Base-by-base conservation (phyloP, 2,888 invertebrate species). In the Ypsolopha scabrella region DNA sequence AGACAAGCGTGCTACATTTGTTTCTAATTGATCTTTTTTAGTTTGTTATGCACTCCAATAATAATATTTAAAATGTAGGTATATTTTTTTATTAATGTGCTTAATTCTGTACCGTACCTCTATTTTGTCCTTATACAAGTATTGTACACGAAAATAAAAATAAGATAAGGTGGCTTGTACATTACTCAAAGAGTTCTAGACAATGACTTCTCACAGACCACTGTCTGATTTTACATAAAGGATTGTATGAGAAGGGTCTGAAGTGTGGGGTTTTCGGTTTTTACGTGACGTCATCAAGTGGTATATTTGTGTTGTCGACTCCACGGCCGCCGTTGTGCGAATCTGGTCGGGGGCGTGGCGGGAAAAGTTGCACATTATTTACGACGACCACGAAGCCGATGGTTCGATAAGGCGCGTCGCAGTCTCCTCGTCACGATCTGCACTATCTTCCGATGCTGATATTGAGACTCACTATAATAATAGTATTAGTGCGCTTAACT, bases 321-420 rank as follows among this genome's bases (percentile, higher is more conserved):
- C 69, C 70, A 77, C 58, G 43, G 61, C 57, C 48, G 56, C 68
- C 67, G 63, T 64, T 75, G 74, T 80, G 71, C 70, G 59, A 53
- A 51, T 56, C 59, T 57, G 64, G 65, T 24, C 67, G 70, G 77
- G 75, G 83, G 85, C 83, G 85, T 80, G 81, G 73, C 82, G 80
- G 82, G 80, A 81, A 85, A 83, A 83, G 80, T 81, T 82, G 81
- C 80, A 75, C 81, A 81, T 83, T 85, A 86, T 86, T 83, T 86
- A 86, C 85, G 81, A 79, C 67, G 72, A 67, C 82, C 85, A 85
- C 85, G 85, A 85, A 81, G 71, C 67, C 80, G 86, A 83, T 86
- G 76, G 74, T 63, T 71, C 78, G 86, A 86, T 86, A 85, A 86
- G 79, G 79, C 78, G 77, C 82, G 82, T 86, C 83, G 82, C 81